These are phyloP conservation scores for Nephrotoma flavescens DNA, from an alignment of 2,888 invertebrate species.

Conservation along the genomic window DNA sequence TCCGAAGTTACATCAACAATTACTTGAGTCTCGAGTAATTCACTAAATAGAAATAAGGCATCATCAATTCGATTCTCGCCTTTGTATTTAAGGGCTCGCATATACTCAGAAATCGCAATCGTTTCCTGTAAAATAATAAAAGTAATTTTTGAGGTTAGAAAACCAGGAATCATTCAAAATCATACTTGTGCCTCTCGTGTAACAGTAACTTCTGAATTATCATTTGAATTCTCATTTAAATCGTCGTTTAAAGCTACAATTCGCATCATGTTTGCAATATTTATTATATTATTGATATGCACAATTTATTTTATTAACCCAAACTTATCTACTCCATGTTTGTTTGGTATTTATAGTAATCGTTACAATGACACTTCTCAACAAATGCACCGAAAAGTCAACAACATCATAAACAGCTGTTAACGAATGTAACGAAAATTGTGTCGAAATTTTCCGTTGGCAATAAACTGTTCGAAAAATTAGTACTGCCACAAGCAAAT, in stretches of 20 bases:
- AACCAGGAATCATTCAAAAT: not conserved
- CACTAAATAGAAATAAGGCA: conserved; percentile 50
- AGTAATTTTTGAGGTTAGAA: not conserved
- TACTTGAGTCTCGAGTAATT: conserved; percentile 47
- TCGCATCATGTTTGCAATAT: conserved; percentile 12
- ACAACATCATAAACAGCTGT: not conserved
- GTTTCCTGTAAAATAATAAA: conserved; percentile 40
- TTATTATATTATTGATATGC: not conserved
- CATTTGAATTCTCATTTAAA: conserved; percentile 11
- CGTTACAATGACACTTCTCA: not conserved
- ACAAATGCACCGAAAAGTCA: not conserved
- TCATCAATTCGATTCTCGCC: conserved; percentile 47
- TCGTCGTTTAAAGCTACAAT: conserved; percentile 15
- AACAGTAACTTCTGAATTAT: conserved; percentile 14
- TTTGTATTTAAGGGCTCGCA: conserved; percentile 57
- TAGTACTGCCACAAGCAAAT: not conserved
- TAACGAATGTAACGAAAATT: not conserved
- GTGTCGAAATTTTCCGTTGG: not conserved
- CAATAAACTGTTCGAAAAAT: not conserved
- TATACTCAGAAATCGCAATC: conserved; percentile 64
- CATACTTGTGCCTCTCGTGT: conserved; percentile 17
- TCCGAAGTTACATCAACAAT: conserved; percentile 41
- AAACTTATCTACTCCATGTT: not conserved
- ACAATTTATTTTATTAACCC: not conserved
- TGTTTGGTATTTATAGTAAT: not conserved